These are phyloP conservation scores for Xyliphius kryptos DNA, from an alignment of 2,113 vertebrate genomes.

Conservation along the genomic window DNA sequence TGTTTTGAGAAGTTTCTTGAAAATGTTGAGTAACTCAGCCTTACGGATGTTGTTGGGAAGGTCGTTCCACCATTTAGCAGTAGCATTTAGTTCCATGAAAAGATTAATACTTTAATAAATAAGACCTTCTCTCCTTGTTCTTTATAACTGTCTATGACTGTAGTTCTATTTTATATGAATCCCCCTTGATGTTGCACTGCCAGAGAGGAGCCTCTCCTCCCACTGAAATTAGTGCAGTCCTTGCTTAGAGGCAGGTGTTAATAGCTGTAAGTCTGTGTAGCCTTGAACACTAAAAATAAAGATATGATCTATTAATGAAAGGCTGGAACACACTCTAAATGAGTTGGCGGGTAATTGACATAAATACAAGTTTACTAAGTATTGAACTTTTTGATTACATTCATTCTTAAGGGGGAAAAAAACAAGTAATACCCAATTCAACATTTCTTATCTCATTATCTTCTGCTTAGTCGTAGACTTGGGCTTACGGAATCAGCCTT, in stretches of 20 bases:
- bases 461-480: too few relatives aligned
- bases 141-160: conserved; percentile 51
- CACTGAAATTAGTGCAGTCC: conserved; percentile 46
- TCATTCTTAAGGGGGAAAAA: too few relatives aligned
- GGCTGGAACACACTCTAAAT: conserved; percentile 31
- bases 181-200: conserved; percentile 43
- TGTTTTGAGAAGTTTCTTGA: too few relatives aligned
- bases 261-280: conserved; percentile 32
- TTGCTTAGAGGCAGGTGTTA: conserved; percentile 39
- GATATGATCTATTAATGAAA: conserved; percentile 24
- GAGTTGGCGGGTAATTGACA: conserved; percentile 15
- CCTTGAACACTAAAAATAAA: conserved; percentile 24
- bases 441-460: too few relatives aligned
- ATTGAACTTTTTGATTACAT: too few relatives aligned
- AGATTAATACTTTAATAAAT: conserved; percentile 36
- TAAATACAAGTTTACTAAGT: conserved; percentile 31
- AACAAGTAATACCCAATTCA: too few relatives aligned
- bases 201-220: conserved; percentile 42
- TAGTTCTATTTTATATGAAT: conserved; percentile 58
- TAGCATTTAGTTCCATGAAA: conserved; percentile 16
- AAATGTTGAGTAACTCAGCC: too few relatives aligned
- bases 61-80: too few relatives aligned
- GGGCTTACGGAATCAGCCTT: too few relatives aligned
- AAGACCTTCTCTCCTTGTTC: conserved; percentile 39
- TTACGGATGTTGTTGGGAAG: too few relatives aligned